phyloP scores from a whole-genome alignment of 2,888 invertebrate genomes.

The Rotaria socialis region DNA sequence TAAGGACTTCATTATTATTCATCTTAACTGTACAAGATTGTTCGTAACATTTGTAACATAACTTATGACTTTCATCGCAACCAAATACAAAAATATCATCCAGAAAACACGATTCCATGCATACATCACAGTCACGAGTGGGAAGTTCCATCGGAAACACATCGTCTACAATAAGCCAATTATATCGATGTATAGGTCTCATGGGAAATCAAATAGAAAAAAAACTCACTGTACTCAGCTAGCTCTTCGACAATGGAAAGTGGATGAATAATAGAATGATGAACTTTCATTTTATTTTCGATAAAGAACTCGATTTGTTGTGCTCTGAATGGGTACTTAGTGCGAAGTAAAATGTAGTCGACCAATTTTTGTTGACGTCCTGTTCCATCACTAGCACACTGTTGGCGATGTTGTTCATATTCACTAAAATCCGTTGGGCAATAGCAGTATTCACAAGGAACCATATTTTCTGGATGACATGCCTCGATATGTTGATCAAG shows the following conservation, averaged over 20 bases:
- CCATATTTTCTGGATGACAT: background rate
- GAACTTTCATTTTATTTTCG: background rate
- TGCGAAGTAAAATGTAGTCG: background rate
- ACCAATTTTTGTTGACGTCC: background rate
- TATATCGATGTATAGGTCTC: background rate
- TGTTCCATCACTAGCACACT: background rate
- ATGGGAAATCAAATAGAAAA: background rate
- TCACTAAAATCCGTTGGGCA: background rate
- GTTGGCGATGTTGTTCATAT: background rate
- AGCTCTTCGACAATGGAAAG: background rate
- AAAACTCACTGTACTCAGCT: background rate
- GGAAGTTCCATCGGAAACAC: background rate
- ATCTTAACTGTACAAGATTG: background rate
- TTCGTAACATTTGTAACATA: slow-evolving; percentile 7
- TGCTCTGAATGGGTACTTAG: background rate
- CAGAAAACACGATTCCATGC: background rate
- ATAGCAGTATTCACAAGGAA: background rate
- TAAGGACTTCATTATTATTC: background rate
- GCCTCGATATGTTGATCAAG: background rate
- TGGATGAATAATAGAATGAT: background rate
- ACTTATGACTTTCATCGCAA: background rate
- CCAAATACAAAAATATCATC: slow-evolving; percentile 6
- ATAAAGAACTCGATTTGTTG: background rate
- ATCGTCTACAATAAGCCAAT: background rate
- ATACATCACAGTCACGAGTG: background rate